Evolutionary conservation across 2,888 invertebrate species (phyloP).

Genomic region (Scaptodrosophila latifasciaeformis): DNA sequence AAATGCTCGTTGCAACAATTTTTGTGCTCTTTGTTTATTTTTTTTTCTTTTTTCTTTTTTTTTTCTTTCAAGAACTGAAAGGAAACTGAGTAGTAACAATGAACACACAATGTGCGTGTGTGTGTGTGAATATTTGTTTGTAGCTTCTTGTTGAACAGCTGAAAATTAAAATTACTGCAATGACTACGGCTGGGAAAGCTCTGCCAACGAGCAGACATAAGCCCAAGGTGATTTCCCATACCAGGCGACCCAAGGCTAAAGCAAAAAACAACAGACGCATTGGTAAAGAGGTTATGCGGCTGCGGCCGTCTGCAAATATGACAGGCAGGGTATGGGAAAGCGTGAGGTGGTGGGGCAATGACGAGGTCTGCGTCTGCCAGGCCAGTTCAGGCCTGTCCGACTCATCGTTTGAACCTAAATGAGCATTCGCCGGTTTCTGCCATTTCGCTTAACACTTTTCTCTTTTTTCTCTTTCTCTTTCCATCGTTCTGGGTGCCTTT

Average conservation of each 20-base stretch:
- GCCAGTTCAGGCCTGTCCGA: neutral
- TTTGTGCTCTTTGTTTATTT: conserved; percentile 19
- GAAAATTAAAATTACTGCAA: conserved; percentile 51
- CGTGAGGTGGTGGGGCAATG: neutral
- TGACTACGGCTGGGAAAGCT: conserved; percentile 30
- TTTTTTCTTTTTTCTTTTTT: conserved; percentile 23
- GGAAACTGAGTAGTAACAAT: conserved; percentile 35
- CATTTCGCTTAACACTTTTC: conserved; percentile 39
- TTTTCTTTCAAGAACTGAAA: conserved; percentile 25
- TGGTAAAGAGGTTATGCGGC: conserved; percentile 12
- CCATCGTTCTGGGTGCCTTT: conserved; percentile 34
- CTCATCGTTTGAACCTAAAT: too few relatives aligned
- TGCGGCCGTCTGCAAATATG: conserved; percentile 5
- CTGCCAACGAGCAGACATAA: conserved; percentile 29
- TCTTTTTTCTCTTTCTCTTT: neutral
- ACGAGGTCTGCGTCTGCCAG: conserved; percentile 4
- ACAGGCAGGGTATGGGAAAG: too few relatives aligned
- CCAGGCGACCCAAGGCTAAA: conserved; percentile 4
- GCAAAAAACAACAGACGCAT: conserved; percentile 20
- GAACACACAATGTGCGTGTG: conserved; percentile 7
- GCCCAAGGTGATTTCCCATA: conserved; percentile 38
- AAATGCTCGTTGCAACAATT: conserved; percentile 53
- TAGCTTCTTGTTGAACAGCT: conserved; percentile 40
- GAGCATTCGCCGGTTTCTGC: neutral
- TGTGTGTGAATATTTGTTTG: conserved; percentile 28